Base-by-base conservation (phyloP, 2,797 vertebrate genomes). In the Clarias laeviceps region DNA sequence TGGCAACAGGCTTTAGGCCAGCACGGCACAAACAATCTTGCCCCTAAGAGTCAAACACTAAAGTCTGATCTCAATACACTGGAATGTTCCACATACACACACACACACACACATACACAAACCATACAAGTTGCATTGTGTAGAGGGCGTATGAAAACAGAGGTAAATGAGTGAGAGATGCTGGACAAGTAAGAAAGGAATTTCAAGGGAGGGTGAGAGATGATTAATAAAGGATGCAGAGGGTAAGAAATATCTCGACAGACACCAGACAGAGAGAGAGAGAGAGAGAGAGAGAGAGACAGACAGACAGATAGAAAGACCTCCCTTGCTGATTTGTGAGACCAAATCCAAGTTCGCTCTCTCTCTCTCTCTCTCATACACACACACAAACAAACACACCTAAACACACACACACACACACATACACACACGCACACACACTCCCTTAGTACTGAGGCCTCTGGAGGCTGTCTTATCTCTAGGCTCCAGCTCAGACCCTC, bases 1-100 rank as follows among this genome's bases (percentile, higher is more conserved):
- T 97, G 95, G 96, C 95, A 98, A 97, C 97, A 92, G 91, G 95
- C 95, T 94, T 93, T 93, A 92, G 96, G 96, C 95, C 95, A 91
- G 92, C 92, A 92, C 92, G 91, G 93, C 93, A 91, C 90, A 94
- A 96, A 96, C 94, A 96, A 95, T 95, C 93, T 94, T 93, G 93
- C 94, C 93, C 94, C 93, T 95, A 93, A 96, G 94, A 93, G 92
- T 84, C 89, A 90, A 90, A 87, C 85, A 54, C 92, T 92, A 92
- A 83, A 90, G 90, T 90, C 90, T 89, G 89, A 92, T 91, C 93
- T 92, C 92, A 91, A 88, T 89, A 86, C 89, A 84, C 74, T 88
- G 90, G 93, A 94, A 94, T 95, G 94, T 91, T 90, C 85, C 89
- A 90, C 85, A 87, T 20, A 64, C 88, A 29, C 78, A 50, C 37